phyloP scores from a whole-genome alignment of 2,113 vertebrate genomes.

The Mystacornis crossleyi region DNA sequence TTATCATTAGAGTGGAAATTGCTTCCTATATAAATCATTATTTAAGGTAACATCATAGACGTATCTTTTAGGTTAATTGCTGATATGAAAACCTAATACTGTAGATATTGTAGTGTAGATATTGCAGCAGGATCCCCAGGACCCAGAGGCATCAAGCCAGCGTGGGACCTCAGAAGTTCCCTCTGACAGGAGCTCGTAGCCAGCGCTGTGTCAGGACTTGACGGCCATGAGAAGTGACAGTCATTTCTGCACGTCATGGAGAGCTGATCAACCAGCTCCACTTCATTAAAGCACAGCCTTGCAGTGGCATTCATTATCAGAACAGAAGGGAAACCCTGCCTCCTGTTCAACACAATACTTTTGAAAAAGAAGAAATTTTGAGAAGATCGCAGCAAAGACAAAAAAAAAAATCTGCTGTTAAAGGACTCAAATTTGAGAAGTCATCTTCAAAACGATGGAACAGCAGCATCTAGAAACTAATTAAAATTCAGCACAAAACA shows the following conservation, averaged over 20 bases:
- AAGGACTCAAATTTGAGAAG: neutral
- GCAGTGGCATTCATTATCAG: neutral
- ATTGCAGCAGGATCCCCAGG: conserved; percentile 26
- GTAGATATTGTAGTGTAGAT: neutral
- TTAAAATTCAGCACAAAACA: neutral
- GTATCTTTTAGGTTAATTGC: neutral
- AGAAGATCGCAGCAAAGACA: neutral
- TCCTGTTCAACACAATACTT: neutral
- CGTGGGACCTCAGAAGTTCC: neutral
- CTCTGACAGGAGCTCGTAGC: neutral
- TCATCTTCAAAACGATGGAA: neutral
- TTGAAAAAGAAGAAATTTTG: neutral
- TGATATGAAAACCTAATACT: neutral
- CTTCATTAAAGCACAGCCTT: neutral
- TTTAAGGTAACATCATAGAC: conserved; percentile 20
- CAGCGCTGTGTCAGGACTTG: conserved; percentile 2
- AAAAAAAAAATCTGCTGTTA: neutral
- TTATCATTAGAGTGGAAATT: neutral
- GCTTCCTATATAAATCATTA: conserved; percentile 11
- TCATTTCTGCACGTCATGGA: conserved; percentile 12
- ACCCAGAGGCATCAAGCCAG: conserved; percentile 22
- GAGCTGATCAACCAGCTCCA: conserved; percentile 62
- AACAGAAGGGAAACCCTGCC: neutral
- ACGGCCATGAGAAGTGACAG: conserved; percentile 25
- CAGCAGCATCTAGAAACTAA: neutral